A percentile compares a stretch with the other conserved stretches of the same genome.
These are phyloP conservation scores for Hypanus sabinus DNA, from an alignment of 2,113 vertebrate genomes.

Conservation along the genomic window DNA sequence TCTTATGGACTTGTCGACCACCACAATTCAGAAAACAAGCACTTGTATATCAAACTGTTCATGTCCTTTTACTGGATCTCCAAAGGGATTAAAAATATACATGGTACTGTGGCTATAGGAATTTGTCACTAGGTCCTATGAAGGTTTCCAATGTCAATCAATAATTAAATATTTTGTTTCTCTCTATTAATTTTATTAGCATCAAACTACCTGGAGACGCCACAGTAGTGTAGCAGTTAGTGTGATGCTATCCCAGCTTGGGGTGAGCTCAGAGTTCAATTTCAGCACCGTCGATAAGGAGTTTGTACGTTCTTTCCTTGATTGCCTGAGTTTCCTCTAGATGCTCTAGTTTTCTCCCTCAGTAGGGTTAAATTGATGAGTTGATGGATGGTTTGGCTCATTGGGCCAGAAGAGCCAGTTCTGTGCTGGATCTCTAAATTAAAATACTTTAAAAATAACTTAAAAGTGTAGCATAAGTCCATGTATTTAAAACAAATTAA, in stretches of 20 bases:
- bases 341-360: too few relatives aligned
- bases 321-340: too few relatives aligned
- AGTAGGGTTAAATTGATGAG: too few relatives aligned
- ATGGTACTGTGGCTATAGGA: neutral
- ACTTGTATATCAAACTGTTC: neutral
- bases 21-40: conserved; percentile 1
- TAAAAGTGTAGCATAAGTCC: neutral
- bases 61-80: neutral
- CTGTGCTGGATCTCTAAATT: too few relatives aligned
- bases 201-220: neutral
- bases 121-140: neutral
- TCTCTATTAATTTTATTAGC: neutral
- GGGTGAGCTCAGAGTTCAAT: too few relatives aligned
- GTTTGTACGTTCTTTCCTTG: too few relatives aligned
- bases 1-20: neutral
- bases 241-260: too few relatives aligned
- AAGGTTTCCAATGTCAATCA: neutral
- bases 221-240: too few relatives aligned
- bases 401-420: too few relatives aligned
- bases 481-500: neutral
- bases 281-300: too few relatives aligned
- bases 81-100: neutral
- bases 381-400: too few relatives aligned
- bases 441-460: too few relatives aligned
- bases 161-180: neutral